Evolutionary conservation across 2,888 invertebrate species (phyloP).

Genomic region (Paralinhomoeus sp.): DNA sequence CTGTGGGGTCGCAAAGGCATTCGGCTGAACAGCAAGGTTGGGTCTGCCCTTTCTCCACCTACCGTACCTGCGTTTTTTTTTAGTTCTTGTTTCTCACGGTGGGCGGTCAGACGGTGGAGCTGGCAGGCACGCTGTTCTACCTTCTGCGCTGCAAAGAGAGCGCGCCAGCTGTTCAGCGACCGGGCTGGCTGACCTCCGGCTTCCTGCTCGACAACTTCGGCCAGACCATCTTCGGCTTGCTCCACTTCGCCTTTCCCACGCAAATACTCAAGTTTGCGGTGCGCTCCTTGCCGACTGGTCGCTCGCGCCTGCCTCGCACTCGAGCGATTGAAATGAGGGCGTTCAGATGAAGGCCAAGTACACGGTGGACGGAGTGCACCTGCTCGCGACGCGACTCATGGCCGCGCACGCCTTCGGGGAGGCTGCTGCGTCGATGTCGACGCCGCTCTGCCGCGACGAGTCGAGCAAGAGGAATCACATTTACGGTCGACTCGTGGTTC

Average conservation of each 20-base stretch:
- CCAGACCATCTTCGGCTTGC: slow-evolving; percentile 1
- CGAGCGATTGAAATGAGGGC: not conserved
- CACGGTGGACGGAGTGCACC: slow-evolving; percentile 5
- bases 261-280: slow-evolving; percentile 3
- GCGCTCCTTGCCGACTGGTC: no score
- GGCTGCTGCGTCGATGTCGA: not conserved
- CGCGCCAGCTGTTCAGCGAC: not conserved
- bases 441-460: not conserved
- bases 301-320: no score
- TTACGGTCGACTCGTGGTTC: slow-evolving; percentile 2
- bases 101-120: not conserved
- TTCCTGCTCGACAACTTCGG: no score
- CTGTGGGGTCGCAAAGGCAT: not conserved
- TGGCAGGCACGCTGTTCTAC: slow-evolving; percentile 1
- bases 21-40: not conserved
- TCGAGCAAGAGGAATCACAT: slow-evolving; percentile 3
- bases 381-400: not conserved
- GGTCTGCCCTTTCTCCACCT: not conserved
- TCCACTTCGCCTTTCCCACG: slow-evolving; percentile 4
- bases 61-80: not conserved
- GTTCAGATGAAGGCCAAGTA: slow-evolving; percentile 2
- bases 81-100: slow-evolving; percentile 2
- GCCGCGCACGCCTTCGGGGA: slow-evolving; percentile 2
- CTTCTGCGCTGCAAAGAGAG: not conserved
- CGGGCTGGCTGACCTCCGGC: no score